These are phyloP conservation scores for Lagria hirta DNA, from an alignment of 2,888 invertebrate genomes.

Conservation along the genomic window DNA sequence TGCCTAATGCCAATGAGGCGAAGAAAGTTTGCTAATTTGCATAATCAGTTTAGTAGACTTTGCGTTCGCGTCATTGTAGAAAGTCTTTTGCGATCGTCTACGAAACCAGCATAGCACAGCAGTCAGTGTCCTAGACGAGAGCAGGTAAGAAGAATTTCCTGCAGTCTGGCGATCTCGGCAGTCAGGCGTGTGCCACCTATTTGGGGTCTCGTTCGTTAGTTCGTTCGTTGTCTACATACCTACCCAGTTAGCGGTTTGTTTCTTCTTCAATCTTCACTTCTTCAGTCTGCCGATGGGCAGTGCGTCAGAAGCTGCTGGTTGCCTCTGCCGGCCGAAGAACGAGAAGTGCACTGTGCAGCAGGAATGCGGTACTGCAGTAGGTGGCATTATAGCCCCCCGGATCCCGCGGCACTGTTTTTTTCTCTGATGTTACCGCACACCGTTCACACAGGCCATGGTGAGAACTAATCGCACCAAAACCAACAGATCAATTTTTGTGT, in stretches of 20 bases:
- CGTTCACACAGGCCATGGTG: constrained; percentile 30
- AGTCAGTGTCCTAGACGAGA: constrained; percentile 20
- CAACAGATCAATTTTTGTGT: no score
- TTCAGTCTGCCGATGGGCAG: no score
- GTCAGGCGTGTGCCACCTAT: constrained; percentile 21
- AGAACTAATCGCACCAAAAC: constrained; percentile 22
- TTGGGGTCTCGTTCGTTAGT: constrained; percentile 17
- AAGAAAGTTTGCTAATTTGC: no score
- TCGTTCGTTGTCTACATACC: constrained; percentile 12
- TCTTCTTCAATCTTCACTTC: no score
- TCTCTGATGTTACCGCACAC: constrained; percentile 43
- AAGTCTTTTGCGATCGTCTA: no score
- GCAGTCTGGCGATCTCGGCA: constrained; percentile 12
- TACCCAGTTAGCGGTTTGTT: constrained; percentile 18
- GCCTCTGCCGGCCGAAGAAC: constrained; percentile 12
- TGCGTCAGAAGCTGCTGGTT: constrained; percentile 13
- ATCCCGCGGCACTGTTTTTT: constrained; percentile 36
- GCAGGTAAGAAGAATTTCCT: constrained; percentile 20
- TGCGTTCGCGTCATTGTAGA: no score
- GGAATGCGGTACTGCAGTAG: constrained; percentile 43
- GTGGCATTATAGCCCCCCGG: constrained; percentile 36
- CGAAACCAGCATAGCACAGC: no score
- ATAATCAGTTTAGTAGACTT: no score
- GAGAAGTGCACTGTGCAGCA: constrained; percentile 37
- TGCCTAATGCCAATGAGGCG: no score